phyloP scores from a whole-genome alignment of 2,113 vertebrate species.

The Chaenogobius annularis region DNA sequence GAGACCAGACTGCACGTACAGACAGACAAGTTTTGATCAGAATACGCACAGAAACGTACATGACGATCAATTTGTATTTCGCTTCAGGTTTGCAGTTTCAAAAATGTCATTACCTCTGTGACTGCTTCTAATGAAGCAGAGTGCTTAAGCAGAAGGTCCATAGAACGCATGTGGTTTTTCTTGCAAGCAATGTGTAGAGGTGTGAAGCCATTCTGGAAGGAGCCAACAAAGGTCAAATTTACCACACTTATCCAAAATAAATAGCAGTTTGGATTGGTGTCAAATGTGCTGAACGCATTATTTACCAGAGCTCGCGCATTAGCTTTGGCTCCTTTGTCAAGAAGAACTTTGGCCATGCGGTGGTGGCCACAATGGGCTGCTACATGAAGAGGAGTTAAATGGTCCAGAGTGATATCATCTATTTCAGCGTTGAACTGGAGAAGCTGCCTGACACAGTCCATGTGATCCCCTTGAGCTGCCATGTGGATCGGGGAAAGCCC shows the following conservation, averaged over 20 bases:
- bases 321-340: slow-evolving; percentile 96
- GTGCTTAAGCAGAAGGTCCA: slow-evolving; percentile 95
- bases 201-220: slow-evolving; percentile 92
- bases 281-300: background rate
- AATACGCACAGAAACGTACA: background rate
- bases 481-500: slow-evolving; percentile 98
- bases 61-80: background rate
- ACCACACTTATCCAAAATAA: background rate
- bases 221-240: background rate
- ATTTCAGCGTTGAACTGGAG: slow-evolving; percentile 93
- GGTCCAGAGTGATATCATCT: slow-evolving; percentile 95
- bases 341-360: slow-evolving; percentile 91
- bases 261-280: background rate
- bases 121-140: slow-evolving; percentile 93
- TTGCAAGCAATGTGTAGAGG: slow-evolving; percentile 97
- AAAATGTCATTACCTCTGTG: slow-evolving; percentile 80
- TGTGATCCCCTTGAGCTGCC: slow-evolving; percentile 96
- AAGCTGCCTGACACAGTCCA: slow-evolving; percentile 92
- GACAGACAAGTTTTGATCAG: slow-evolving; percentile 16
- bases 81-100: too few relatives aligned
- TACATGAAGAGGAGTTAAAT: slow-evolving; percentile 94
- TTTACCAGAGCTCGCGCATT: slow-evolving; percentile 93
- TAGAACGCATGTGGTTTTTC: slow-evolving; percentile 95
- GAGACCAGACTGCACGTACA: slow-evolving; percentile 85
- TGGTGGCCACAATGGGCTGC: slow-evolving; percentile 96